Base-by-base conservation (phyloP, 92 coral and sea anemone species). In the Siderastrea siderea region DNA sequence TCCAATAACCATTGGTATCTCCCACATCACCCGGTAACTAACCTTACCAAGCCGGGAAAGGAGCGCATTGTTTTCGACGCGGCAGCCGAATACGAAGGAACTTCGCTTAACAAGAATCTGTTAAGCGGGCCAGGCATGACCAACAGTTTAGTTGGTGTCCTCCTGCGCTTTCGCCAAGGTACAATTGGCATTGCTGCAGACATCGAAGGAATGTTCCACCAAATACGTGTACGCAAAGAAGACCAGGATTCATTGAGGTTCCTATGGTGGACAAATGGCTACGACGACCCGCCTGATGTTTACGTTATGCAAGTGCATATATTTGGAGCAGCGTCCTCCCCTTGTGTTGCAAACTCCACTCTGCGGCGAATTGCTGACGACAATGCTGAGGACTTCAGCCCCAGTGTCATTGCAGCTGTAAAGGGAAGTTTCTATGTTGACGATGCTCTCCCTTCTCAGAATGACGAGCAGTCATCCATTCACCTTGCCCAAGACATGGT, bases 321-420 rank as follows among this genome's bases (percentile, higher is more conserved):
- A 17, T 88, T 92, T 69, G 94, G 94, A 58, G 92, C 94, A 26
- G 81, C 90, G 17, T 83, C 86, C n/a, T 92, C 94, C 8, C 92
- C 94, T 50, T 83, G 87, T 52, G 67, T 83, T 13, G 90, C 85
- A 6, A 88, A 92, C 88, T 92, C 91, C n/a, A 65, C 80, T 47
- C 77, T 92, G 84, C 59, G 74, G 63, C 61, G 95, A 50, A 57
- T 80, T 1, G 92, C 95, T 15, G 51, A 60, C 53, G 91, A 92
- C 76, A 89, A 85, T 54, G 88, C 89, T 58, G 78, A 77, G 47
- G 91, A 86, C 75, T 85, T 86, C 88, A 68, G 64, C 61, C 68
- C 72, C 51, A 75, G 67, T 16, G 87, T 89, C 64, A 75, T 84
- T 64, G 82, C 86, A 55, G 90, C 91, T 82, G 77, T 93, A 16